phyloP scores from a whole-genome alignment of 2,797 vertebrate species.

The Alcedo quadribrachys region DNA sequence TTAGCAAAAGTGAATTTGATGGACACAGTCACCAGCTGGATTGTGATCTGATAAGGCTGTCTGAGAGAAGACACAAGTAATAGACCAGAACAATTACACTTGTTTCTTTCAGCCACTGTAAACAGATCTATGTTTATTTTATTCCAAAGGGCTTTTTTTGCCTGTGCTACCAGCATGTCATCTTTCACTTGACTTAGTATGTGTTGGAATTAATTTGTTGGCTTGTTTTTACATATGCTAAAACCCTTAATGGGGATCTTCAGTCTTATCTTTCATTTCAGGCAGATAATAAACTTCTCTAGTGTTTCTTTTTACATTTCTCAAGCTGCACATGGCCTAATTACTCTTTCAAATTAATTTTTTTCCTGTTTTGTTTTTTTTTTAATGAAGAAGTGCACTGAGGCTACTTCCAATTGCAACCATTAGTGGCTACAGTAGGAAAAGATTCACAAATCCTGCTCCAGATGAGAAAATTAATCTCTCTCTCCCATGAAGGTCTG shows the following conservation, averaged over 20 bases:
- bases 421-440: neutral
- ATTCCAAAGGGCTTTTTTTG: neutral
- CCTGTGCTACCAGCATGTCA: conserved; percentile 8
- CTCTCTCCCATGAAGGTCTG: neutral
- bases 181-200: conserved; percentile 36
- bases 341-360: neutral
- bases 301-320: neutral
- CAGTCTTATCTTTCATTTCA: neutral
- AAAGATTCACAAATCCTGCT: conserved; percentile 1
- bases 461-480: conserved; percentile 21
- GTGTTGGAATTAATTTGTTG: conserved; percentile 18
- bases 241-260: conserved; percentile 17
- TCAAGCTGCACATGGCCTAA: neutral
- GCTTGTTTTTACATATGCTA: conserved; percentile 31
- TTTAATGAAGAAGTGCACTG: neutral
- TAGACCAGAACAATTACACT: neutral
- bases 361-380: neutral
- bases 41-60: conserved; percentile 47
- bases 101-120: conserved; percentile 30
- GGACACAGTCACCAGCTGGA: conserved; percentile 43
- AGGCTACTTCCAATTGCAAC: conserved; percentile 1
- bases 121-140: conserved; percentile 53
- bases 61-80: conserved; percentile 15
- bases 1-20: conserved; percentile 48
- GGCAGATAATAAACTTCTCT: neutral